Evolutionary conservation across 2,888 invertebrate genomes (phyloP), one percentile per base, ranked within the genome.

Genomic region (Torymus auratus): DNA sequence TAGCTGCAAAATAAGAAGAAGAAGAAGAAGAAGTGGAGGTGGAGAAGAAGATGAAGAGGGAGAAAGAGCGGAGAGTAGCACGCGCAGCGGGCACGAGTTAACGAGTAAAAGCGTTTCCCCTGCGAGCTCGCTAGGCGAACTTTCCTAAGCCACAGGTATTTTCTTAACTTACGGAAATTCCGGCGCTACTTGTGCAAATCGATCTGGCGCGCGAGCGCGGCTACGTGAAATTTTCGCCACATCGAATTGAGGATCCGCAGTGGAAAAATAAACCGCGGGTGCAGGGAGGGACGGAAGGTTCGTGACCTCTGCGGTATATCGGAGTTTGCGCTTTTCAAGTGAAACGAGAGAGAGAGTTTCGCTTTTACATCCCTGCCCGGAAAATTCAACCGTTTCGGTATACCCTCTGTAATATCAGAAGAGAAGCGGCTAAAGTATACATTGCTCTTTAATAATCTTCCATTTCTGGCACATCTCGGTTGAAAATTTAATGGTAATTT

Each of bases 121-220:
- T 5, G 60, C 58, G 64, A 3, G 50, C 56, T 52, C 28, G 15
- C 20, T 3, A 14, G 69, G 11, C 56, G 15, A 79, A 79, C 74
- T 80, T 80, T 75, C 61, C 60, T 60, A 60, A 75, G 75, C 80
- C 80, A 80, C 80, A 75, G 80, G 70, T 80, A 80, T 75, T 80
- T 80, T 60, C 70, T 80, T 75, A 80, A 80, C 80, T 80, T 65
- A 58, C 52, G 65, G 75, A 60, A 62, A 73, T 70, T 80, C 64
- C 75, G 13, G n/a, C 68, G 23, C 73, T 55, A 69, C 74, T 65
- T 75, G 74, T 52, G 79, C 53, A 75, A 70, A 80, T 75, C 60
- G 79, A 74, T 41, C 67, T 55, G 17, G 50, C 56, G 4, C 2
- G 4, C n/a, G n/a, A 14, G n/a, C n/a, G 65, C n/a, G n/a, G 20